Base-by-base conservation (phyloP, 2,797 vertebrate species). In the Catostomus latipinnis region DNA sequence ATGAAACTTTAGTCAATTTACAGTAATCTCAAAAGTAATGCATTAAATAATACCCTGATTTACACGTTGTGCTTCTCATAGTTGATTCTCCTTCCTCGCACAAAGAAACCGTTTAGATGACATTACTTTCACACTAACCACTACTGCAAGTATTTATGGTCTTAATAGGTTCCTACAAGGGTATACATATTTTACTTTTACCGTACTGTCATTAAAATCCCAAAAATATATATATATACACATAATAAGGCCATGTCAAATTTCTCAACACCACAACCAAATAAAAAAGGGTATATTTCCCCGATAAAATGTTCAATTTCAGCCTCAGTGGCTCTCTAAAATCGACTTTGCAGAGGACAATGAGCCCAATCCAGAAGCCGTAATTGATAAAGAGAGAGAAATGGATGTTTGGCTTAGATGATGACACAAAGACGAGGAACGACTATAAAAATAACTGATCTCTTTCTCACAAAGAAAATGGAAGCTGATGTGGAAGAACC, bases 211-310 rank as follows among this genome's bases (percentile, higher is more conserved):
- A 18, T 18, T 71, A 57, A 12, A 61, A 78, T 13, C 53, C 34
- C 34, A 67, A 22, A 63, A 6, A 56, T 14, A 61, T 79, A 82
- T 61, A 78, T 81, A 72, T 34, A 79, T 65, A 83, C 4, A 80
- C 4, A 80, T 62, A 84, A 34, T 34, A 34, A 81, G 78, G 74
- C 78, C 68, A 67, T 74, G 70, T 57, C 34, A 63, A 57, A 71
- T 49, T 62, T 34, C 76, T 48, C 70, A 71, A 13, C 18, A 72
- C 65, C 63, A 52, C 56, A 16, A 34, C 61, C 56, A 34, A 73
- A 78, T 53, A 49, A 57, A 46, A 13, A 52, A 9, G 13, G 43
- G 46, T 45, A 34, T 34, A 3, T 34, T 34, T 34, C 34, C 34
- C 34, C 34, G 34, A 34, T 34, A 34, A 45, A 56, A 65, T 56